Evolutionary conservation across 2,113 vertebrate genomes (phyloP).

Genomic region (Ahaetulla prasina): DNA sequence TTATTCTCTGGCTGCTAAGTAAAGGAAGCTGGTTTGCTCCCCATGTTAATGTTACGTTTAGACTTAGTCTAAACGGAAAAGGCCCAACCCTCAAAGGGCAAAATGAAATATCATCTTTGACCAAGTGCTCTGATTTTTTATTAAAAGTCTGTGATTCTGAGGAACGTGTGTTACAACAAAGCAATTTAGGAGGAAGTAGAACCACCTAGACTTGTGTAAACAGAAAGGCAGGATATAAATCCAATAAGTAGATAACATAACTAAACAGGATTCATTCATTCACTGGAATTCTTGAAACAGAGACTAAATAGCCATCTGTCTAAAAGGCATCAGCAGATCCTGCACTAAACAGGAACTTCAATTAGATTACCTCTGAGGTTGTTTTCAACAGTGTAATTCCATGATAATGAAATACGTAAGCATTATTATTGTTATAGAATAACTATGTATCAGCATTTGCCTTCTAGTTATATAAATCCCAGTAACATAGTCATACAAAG

Average conservation of each 20-base stretch:
- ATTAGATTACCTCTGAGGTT: not conserved
- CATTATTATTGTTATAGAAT: not conserved
- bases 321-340: not conserved
- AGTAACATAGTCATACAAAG: not conserved
- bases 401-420: not conserved
- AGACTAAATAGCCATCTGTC: not conserved
- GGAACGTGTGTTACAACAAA: not conserved
- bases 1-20: not conserved
- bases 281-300: not conserved
- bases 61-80: not conserved
- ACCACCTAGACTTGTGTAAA: not conserved
- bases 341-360: not conserved
- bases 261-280: not conserved
- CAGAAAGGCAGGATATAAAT: not conserved
- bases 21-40: not conserved
- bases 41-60: not conserved
- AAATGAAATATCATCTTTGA: not conserved
- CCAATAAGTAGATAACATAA: not conserved
- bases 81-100: not conserved
- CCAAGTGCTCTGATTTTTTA: not conserved
- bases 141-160: not conserved
- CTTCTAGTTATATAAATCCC: not conserved
- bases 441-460: not conserved
- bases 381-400: not conserved
- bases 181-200: not conserved